Base-by-base conservation (phyloP, 2,888 invertebrate species). In the Anodontia alba region DNA sequence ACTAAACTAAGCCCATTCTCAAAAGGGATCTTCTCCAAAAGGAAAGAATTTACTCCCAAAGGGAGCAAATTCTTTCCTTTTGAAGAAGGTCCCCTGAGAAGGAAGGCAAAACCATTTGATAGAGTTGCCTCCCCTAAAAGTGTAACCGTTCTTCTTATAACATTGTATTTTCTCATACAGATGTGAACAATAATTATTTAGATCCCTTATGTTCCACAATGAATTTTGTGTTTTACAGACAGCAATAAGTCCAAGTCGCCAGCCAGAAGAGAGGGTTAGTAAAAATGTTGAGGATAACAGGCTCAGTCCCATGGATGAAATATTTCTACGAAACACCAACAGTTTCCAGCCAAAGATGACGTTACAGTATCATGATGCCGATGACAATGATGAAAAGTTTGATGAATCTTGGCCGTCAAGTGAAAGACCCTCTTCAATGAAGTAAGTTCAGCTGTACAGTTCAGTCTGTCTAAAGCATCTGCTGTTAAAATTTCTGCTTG, bases 401-500 rank as follows among this genome's bases (percentile, higher is more conserved):
- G 90, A 93, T 79, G 93, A 93, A 74, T 88, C 91, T 8, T 93
- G 93, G 93, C 92, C 92, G 0, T 88, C 88, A 26, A 92, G 88
- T 75, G 92, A 93, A 69, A 78, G 89, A 46, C 91, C 91, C 17
- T 91, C 91, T 2, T 88, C 87, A 31, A 70, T 88, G 2, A 90
- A 90, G 92, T 93, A 81, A 43, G 73, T 33, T n/a, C n/a, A n/a
- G n/a, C n/a, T n/a, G n/a, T n/a, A 17, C 46, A 31, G n/a, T n/a
- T n/a, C n/a, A n/a, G n/a, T n/a, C n/a, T n/a, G n/a, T n/a, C n/a
- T n/a, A n/a, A n/a, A 17, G 43, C 10, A 17, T 17, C 43, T 12
- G 43, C 17, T 43, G 43, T 43, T 43, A 8, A 43, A 43, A 43
- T 12, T 43, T 43, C 8, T n/a, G n/a, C n/a, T n/a, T n/a, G n/a